Base-by-base conservation (phyloP, 2,888 invertebrate species). In the Lasioglossum marginatum region DNA sequence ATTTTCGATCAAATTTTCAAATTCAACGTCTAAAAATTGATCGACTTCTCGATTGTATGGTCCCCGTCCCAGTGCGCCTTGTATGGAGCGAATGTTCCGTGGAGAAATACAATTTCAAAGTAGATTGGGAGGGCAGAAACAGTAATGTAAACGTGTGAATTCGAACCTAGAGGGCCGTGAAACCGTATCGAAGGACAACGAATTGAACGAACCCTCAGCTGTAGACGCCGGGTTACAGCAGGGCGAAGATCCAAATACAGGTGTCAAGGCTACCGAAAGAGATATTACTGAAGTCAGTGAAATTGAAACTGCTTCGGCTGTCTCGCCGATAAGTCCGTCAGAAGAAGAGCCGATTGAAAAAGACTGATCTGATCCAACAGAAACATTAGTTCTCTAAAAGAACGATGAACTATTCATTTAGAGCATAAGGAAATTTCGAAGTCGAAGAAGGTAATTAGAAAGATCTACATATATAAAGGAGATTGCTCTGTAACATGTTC, bases 121-220 rank as follows among this genome's bases (percentile, higher is more conserved):
- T 34, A 48, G 16, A 68, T 37, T 31, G 57, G 34, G 27, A n/a
- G 12, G 27, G 31, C 19, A 19, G 0, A 8, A 81, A 57, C 60
- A 48, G 60, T 40, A n/a, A 48, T 52, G 19, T 52, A 80, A 45
- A 43, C 23, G 8, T 23, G 16, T 23, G 23, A 66, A 82, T 77
- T 82, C 27, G 19, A 77, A 82, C 60, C 23, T 78, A 85, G 86
- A 79, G 71, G 71, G 71, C 31, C 37, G 57, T 72, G 40, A 82
- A 43, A 48, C 0, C 12, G 19, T 4, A 34, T 57, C 8, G 40
- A 43, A 66, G 31, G 45, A 57, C 1, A 2, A 16, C 4, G 34
- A 57, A 12, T 16, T 16, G 60, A 16, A 79, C 19, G 45, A 40
- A 45, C 6, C 68, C 4, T 27, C 37, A 10, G 0, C 48, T 34